phyloP scores from a whole-genome alignment of 2,797 vertebrate species.

The Phylloscopus collybita region DNA sequence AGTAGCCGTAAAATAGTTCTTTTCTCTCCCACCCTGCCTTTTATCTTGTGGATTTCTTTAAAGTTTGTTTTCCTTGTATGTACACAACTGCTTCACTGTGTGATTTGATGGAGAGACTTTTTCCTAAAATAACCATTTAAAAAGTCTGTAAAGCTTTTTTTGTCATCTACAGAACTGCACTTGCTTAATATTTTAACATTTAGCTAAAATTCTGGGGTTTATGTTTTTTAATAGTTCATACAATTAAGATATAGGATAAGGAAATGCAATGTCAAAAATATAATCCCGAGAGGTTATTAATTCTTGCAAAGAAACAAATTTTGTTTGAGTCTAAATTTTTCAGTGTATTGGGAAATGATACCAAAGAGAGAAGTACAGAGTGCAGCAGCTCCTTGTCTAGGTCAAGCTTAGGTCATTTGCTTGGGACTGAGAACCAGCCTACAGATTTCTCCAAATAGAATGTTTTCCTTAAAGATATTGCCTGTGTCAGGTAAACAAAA shows the following conservation, averaged over 20 bases:
- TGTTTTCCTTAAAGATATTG: not conserved
- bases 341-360: not conserved
- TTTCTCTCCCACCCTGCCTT: not conserved
- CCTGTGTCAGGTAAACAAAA: not conserved
- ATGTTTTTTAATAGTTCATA: not conserved
- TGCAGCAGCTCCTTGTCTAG: not conserved
- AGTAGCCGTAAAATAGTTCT: constrained; percentile 51
- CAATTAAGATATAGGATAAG: not conserved
- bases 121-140: constrained; percentile 38
- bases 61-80: constrained; percentile 33
- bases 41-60: constrained; percentile 44
- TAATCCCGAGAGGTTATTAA: not conserved
- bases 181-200: not conserved
- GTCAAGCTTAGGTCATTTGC: not conserved
- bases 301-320: not conserved
- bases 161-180: not conserved
- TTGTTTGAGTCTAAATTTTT: not conserved
- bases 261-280: not conserved
- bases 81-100: not conserved
- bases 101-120: not conserved
- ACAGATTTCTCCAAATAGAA: not conserved
- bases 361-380: not conserved
- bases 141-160: not conserved
- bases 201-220: not conserved
- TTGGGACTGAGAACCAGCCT: not conserved